phyloP scores from a whole-genome alignment of 35 echinoderm and acorn worm genomes.

The Ptychodera flava region DNA sequence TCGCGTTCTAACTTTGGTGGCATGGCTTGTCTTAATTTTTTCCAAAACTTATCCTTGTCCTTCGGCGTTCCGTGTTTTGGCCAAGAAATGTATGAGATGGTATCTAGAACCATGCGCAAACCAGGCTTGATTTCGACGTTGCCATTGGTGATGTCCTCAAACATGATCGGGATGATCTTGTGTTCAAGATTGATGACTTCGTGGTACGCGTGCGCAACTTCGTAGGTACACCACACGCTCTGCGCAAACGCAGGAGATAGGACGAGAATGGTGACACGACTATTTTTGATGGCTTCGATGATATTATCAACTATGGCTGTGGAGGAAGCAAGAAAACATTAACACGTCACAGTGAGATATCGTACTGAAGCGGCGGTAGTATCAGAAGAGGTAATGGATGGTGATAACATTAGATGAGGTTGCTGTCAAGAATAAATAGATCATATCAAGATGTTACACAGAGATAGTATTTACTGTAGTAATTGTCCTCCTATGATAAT shows the following conservation, averaged over 20 bases:
- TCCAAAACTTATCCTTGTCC: conserved; percentile 15
- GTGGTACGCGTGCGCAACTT: not conserved
- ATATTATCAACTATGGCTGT: conserved; percentile 33
- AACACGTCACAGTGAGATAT: no score
- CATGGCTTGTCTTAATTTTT: conserved; percentile 10
- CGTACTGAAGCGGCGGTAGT: no score
- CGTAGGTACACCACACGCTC: conserved; percentile 27
- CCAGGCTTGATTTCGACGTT: not conserved
- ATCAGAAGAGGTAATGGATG: no score
- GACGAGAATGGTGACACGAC: conserved; percentile 18
- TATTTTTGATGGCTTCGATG: conserved; percentile 2
- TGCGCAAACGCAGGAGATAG: conserved; percentile 25
- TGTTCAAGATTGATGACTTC: conserved; percentile 9
- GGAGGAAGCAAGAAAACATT: no score
- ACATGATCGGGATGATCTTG: conserved; percentile 33
- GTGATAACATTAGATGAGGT: no score
- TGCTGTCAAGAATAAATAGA: no score
- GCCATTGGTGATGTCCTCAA: conserved; percentile 3
- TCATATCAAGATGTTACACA: no score
- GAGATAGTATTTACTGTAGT: no score
- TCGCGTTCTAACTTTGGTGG: no score
- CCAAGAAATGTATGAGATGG: conserved; percentile 26
- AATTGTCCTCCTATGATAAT: no score
- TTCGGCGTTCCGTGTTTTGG: not conserved
- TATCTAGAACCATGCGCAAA: conserved; percentile 3